phyloP scores from a whole-genome alignment of 1,140 invertebrate species.

The Uloborus diversus region DNA sequence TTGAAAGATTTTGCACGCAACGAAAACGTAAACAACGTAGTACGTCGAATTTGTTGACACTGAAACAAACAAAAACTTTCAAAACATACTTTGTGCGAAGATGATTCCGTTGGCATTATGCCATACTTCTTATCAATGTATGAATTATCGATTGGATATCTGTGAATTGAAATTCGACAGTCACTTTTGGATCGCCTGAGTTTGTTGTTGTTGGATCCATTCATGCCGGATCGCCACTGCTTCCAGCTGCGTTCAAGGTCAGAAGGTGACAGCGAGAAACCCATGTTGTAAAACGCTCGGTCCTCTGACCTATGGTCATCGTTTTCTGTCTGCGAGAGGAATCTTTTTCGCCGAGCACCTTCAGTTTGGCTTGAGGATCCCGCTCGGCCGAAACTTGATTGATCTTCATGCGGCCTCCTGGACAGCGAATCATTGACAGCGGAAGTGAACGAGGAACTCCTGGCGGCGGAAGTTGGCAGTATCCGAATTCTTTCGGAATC shows the following conservation, averaged over 20 bases:
- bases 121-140: slow-evolving; percentile 44
- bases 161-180: slow-evolving; percentile 34
- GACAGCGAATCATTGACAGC: neutral
- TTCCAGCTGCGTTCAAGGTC: slow-evolving; percentile 50
- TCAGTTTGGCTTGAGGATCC: neutral
- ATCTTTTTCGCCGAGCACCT: neutral
- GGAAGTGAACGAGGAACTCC: neutral
- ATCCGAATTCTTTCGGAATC: slow-evolving; percentile 40
- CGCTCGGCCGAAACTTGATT: slow-evolving; percentile 1
- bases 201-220: neutral
- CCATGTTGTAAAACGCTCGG: slow-evolving; percentile 40
- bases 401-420: neutral
- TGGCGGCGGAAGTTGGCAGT: neutral
- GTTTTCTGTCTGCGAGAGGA: neutral
- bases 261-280: slow-evolving; percentile 41
- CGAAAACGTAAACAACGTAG: too few relatives aligned
- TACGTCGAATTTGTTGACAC: too few relatives aligned
- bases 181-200: slow-evolving; percentile 33
- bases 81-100: slow-evolving; percentile 34
- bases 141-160: slow-evolving; percentile 30
- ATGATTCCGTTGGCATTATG: slow-evolving; percentile 1
- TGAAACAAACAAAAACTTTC: too few relatives aligned
- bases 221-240: slow-evolving; percentile 19
- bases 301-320: slow-evolving; percentile 3
- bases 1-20: too few relatives aligned